A percentile compares a stretch with the other conserved stretches of the same genome.
Evolutionary conservation across 1,140 invertebrate species (phyloP).

Genomic region (Trachymyrmex cornetzi): DNA sequence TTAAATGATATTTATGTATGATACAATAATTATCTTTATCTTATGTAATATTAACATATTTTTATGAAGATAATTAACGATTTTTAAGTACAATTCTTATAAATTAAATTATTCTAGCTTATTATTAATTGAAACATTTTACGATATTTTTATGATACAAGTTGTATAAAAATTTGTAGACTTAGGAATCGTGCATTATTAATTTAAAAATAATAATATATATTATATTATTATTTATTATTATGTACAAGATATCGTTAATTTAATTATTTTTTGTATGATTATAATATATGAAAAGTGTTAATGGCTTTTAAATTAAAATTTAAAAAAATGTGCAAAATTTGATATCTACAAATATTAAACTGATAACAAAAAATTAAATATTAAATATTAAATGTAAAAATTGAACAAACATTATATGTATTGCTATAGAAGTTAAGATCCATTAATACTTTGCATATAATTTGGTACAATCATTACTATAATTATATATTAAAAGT

Average conservation of each 20-base stretch:
- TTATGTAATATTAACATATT: conserved; percentile 20
- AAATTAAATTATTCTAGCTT: neutral
- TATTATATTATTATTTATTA: neutral
- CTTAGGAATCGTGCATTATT: neutral
- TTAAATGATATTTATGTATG: conserved; percentile 31
- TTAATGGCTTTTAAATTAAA: neutral
- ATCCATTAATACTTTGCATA: conserved; percentile 17
- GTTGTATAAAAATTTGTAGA: conserved; percentile 46
- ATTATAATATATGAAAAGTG: neutral
- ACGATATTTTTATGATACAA: conserved; percentile 30
- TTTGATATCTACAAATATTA: neutral
- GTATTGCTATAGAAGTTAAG: neutral
- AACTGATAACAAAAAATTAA: neutral
- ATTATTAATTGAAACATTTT: conserved; percentile 7
- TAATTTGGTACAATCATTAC: conserved; percentile 24
- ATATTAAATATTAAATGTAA: neutral
- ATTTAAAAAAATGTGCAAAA: neutral
- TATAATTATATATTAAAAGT: neutral
- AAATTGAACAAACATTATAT: conserved; percentile 12
- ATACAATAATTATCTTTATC: conserved; percentile 10
- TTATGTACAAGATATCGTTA: conserved; percentile 18
- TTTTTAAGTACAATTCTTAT: conserved; percentile 27
- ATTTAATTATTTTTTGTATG: neutral
- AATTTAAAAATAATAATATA: conserved; percentile 11
- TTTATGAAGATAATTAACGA: neutral